phyloP scores from a whole-genome alignment of 2,797 vertebrate genomes.

The Yasuhikotakia modesta region DNA sequence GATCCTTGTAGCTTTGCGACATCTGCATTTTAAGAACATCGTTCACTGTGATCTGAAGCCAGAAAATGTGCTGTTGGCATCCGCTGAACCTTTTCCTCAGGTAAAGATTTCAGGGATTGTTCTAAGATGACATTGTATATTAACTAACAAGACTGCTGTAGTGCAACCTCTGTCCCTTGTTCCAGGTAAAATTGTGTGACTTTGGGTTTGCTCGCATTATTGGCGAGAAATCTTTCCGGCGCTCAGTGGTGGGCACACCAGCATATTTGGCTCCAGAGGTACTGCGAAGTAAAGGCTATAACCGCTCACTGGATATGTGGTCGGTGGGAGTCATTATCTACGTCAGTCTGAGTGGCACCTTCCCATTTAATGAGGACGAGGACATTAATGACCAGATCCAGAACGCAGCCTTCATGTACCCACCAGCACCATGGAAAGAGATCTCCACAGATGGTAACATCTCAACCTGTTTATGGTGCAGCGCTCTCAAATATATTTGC shows the following conservation, averaged over 20 bases:
- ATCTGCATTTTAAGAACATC: constrained; percentile 98
- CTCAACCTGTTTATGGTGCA: background rate
- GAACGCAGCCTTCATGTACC: constrained; percentile 98
- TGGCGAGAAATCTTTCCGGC: constrained; percentile 96
- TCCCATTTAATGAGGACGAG: constrained; percentile 97
- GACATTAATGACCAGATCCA: constrained; percentile 98
- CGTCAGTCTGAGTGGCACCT: constrained; percentile 94
- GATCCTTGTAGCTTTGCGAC: constrained; percentile 97
- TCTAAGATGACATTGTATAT: no score
- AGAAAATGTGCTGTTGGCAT: constrained; percentile 94
- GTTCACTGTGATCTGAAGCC: constrained; percentile 99
- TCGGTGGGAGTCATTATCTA: constrained; percentile 97
- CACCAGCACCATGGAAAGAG: constrained; percentile 93
- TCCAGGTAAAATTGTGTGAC: constrained; percentile 95
- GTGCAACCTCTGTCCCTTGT: constrained; percentile 19
- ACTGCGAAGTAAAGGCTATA: constrained; percentile 96
- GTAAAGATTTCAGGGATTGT: constrained; percentile 64
- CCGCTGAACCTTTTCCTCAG: constrained; percentile 96
- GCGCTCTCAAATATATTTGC: no score
- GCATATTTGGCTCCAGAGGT: constrained; percentile 95
- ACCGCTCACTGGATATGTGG: constrained; percentile 98
- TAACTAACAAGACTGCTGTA: background rate
- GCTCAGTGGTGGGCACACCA: constrained; percentile 96
- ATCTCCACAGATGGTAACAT: constrained; percentile 82
- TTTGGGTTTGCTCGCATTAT: constrained; percentile 98